phyloP scores from a whole-genome alignment of 1,140 invertebrate genomes.

The Drosophila oshimai region DNA sequence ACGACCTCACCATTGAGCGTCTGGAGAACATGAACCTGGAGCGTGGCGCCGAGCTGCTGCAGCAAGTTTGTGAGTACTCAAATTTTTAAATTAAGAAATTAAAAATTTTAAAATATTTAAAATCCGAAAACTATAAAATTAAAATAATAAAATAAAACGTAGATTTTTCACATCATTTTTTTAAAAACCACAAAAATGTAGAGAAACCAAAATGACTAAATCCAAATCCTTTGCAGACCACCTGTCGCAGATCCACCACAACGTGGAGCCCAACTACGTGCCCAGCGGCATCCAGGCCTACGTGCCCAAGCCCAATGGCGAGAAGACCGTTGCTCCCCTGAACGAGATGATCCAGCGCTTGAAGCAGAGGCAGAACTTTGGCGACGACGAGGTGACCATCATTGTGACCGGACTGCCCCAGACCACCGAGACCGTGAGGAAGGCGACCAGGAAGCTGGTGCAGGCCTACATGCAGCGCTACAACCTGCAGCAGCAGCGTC shows the following conservation, averaged over 20 bases:
- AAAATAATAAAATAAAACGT: no score
- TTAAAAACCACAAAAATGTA: no score
- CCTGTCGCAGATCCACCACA: conserved; percentile 60
- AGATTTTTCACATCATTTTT: no score
- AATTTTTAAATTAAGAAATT: not conserved
- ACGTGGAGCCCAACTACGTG: conserved; percentile 61
- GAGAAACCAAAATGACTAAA: no score
- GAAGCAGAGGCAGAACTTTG: conserved; percentile 60
- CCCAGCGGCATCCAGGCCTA: conserved; percentile 58
- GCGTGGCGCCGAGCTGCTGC: conserved; percentile 61
- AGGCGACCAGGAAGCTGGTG: conserved; percentile 64
- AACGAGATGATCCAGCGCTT: conserved; percentile 50
- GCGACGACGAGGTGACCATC: conserved; percentile 73
- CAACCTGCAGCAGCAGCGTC: conserved; percentile 55
- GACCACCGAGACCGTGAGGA: conserved; percentile 43
- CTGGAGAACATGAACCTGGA: conserved; percentile 68
- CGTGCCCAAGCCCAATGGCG: conserved; percentile 51
- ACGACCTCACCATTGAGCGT: conserved; percentile 60
- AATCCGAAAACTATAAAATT: no score
- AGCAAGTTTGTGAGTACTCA: conserved; percentile 56
- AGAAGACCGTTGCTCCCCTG: conserved; percentile 47
- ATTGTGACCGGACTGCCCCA: conserved; percentile 70
- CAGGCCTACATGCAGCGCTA: conserved; percentile 74
- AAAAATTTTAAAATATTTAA: not conserved
- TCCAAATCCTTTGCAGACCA: conserved; percentile 31